phyloP scores from a whole-genome alignment of 2,888 invertebrate species.

The Meloe dianella region DNA sequence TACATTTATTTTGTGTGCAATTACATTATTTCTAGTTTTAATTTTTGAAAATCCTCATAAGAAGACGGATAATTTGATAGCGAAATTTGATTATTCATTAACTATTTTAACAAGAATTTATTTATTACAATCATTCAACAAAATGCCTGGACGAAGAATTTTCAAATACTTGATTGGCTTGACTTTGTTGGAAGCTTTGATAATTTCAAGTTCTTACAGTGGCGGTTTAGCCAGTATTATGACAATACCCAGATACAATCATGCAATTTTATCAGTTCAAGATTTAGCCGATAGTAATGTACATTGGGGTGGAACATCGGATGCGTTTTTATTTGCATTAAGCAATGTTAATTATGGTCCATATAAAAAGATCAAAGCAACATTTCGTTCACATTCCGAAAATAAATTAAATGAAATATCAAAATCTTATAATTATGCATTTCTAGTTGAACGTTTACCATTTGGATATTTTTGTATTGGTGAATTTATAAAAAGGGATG shows the following conservation, averaged over 20 bases:
- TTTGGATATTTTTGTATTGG: constrained; percentile 14
- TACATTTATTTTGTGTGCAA: background rate
- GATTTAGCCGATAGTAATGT: constrained; percentile 63
- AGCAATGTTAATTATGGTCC: constrained; percentile 33
- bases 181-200: constrained; percentile 64
- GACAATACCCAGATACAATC: constrained; percentile 69
- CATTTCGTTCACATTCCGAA: constrained; percentile 22
- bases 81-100: background rate
- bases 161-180: constrained; percentile 60
- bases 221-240: constrained; percentile 72
- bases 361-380: constrained; percentile 47
- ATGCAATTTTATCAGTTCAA: constrained; percentile 65
- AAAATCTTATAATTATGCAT: background rate
- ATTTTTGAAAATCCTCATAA: background rate
- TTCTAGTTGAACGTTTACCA: background rate
- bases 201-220: constrained; percentile 69
- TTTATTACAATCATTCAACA: background rate
- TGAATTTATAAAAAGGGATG: constrained; percentile 19
- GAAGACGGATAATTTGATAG: background rate
- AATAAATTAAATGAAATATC: constrained; percentile 16
- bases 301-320: constrained; percentile 68
- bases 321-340: constrained; percentile 68
- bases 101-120: background rate
- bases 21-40: background rate
- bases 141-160: constrained; percentile 25